Conservation (phyloP, 2,888 invertebrate species). For the Steinernema scapterisci region DNA sequence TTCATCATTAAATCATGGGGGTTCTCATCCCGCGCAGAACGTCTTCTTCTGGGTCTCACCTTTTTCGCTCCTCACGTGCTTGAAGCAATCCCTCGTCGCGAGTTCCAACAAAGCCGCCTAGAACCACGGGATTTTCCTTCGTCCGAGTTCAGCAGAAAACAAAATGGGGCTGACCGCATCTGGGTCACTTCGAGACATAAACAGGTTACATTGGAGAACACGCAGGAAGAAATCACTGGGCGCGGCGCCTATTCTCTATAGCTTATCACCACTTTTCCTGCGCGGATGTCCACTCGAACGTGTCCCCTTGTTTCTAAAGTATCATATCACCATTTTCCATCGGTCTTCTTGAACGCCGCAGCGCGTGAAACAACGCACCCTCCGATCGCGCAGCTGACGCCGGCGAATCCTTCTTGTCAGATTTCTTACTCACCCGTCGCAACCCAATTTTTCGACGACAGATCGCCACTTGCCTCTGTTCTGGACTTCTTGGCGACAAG, state of each 20-base stretch:
- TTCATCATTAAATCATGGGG: not conserved
- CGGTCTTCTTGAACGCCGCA: not conserved
- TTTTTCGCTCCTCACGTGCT: not conserved
- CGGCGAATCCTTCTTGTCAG: conserved; percentile 9
- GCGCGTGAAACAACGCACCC: not conserved
- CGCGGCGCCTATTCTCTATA: not conserved
- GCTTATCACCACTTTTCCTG: conserved; percentile 8
- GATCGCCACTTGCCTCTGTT: not conserved
- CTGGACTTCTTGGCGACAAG: conserved; percentile 32
- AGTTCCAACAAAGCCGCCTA: not conserved
- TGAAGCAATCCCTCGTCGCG: not conserved
- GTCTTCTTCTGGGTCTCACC: not conserved
- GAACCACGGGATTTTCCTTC: conserved; percentile 8
- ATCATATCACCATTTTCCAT: not conserved
- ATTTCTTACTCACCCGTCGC: conserved; percentile 22
- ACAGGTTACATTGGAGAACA: conserved; percentile 15
- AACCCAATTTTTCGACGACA: conserved; percentile 28
- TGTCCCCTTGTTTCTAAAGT: not conserved
- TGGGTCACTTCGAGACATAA: conserved; percentile 31
- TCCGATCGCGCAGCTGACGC: not conserved
- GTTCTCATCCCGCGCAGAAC: no score
- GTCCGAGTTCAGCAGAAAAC: conserved; percentile 12
- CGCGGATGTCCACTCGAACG: not conserved
- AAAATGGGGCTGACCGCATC: conserved; percentile 32
- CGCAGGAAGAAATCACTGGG: not conserved